Conservation (phyloP, 2,797 vertebrate genomes). For the Adelosebastes latens region DNA sequence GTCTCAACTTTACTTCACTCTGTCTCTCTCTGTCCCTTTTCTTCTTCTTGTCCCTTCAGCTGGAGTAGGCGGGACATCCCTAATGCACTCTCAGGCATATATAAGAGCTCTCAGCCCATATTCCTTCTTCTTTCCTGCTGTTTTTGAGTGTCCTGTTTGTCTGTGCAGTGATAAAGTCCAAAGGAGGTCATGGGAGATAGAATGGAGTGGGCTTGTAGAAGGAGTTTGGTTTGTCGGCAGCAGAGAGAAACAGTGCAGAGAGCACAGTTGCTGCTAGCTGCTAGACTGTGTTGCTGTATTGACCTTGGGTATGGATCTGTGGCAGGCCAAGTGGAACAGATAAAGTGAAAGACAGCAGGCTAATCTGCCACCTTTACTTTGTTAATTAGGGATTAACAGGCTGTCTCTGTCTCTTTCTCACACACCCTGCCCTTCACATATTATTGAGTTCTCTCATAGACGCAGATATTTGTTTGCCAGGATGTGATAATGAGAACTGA, state of each 20-base stretch:
- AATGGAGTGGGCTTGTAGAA: neutral
- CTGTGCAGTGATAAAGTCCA: constrained; percentile 37
- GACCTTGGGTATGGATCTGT: constrained; percentile 56
- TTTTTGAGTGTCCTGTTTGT: neutral
- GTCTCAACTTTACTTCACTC: no score
- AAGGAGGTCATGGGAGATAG: neutral
- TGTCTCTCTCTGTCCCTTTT: neutral
- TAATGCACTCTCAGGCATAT: neutral
- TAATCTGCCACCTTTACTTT: constrained; percentile 55
- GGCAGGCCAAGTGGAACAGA: constrained; percentile 38
- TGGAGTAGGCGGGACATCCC: neutral
- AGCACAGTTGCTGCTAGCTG: neutral
- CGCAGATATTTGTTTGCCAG: constrained; percentile 21
- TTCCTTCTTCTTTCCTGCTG: neutral
- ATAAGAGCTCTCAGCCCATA: neutral
- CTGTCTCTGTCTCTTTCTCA: neutral
- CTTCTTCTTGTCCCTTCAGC: neutral
- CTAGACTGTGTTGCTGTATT: constrained; percentile 32
- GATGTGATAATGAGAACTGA: constrained; percentile 19
- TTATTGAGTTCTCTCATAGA: constrained; percentile 13
- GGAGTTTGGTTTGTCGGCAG: neutral
- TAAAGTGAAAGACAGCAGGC: constrained; percentile 48
- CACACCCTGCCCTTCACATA: neutral
- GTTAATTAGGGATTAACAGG: constrained; percentile 47
- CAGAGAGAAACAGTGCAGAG: constrained; percentile 8